Conservation (phyloP, 2,113 vertebrate genomes). For the Ctenodactylus gundi region DNA sequence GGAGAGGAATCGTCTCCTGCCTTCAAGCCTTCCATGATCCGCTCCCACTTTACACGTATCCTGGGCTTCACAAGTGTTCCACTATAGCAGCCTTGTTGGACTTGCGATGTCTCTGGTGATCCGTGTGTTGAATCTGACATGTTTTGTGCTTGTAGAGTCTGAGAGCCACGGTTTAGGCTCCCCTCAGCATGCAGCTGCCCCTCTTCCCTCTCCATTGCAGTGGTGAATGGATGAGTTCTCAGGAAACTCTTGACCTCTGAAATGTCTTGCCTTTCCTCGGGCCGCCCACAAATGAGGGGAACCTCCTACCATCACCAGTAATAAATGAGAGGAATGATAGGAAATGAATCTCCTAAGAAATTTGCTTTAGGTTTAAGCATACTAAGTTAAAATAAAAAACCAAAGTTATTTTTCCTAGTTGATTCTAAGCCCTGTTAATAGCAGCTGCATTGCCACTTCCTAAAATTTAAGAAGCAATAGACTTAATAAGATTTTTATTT, state of each 20-base stretch:
- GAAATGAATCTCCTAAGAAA: constrained; percentile 15
- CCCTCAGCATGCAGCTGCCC: neutral
- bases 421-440: neutral
- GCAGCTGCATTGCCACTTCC: neutral
- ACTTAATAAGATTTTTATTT: neutral
- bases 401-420: neutral
- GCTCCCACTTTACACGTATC: constrained; percentile 99
- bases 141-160: neutral
- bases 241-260: neutral
- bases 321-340: neutral
- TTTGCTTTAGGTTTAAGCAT: constrained; percentile 1
- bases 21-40: constrained; percentile 99
- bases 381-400: neutral
- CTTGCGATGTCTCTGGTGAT: neutral
- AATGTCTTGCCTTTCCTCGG: neutral
- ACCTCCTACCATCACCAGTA: neutral
- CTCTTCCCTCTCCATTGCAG: neutral
- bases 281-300: neutral
- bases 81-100: neutral
- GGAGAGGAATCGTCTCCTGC: constrained; percentile 94
- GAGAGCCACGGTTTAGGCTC: neutral
- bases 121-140: neutral
- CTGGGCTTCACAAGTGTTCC: constrained; percentile 70
- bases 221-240: neutral
- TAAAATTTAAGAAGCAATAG: neutral